A percentile compares a stretch with the other conserved stretches of the same genome.
Evolutionary conservation across 2,797 vertebrate genomes (phyloP).

Genomic region (Numenius phaeopus): DNA sequence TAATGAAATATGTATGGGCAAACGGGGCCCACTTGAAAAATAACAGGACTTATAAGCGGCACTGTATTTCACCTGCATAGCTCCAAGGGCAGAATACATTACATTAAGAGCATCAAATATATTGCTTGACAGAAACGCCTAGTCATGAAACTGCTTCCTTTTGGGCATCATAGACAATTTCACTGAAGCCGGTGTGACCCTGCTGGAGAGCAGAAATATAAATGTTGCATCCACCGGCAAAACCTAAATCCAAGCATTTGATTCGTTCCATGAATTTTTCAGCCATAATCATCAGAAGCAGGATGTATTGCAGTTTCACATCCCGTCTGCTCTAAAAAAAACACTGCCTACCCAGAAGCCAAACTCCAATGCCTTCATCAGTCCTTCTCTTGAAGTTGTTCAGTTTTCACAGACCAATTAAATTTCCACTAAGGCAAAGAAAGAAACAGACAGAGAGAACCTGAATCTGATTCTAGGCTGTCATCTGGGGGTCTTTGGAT

Average conservation of each 20-base stretch:
- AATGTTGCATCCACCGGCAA: not conserved
- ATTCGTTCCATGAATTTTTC: not conserved
- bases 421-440: not conserved
- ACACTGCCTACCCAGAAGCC: not conserved
- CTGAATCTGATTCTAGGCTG: not conserved
- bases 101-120: not conserved
- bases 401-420: not conserved
- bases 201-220: not conserved
- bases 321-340: not conserved
- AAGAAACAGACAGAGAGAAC: not conserved
- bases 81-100: not conserved
- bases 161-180: not conserved
- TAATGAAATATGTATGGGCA: conserved; percentile 40
- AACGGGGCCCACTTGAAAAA: conserved; percentile 31
- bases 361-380: not conserved
- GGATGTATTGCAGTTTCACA: not conserved
- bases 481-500: not conserved
- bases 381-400: not conserved
- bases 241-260: not conserved
- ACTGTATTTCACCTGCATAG: not conserved
- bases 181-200: not conserved
- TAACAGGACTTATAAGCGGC: not conserved
- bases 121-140: not conserved
- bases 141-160: not conserved
- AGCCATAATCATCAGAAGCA: not conserved